phyloP scores from a whole-genome alignment of 2,888 invertebrate genomes.

The Bugulina stolonifera region DNA sequence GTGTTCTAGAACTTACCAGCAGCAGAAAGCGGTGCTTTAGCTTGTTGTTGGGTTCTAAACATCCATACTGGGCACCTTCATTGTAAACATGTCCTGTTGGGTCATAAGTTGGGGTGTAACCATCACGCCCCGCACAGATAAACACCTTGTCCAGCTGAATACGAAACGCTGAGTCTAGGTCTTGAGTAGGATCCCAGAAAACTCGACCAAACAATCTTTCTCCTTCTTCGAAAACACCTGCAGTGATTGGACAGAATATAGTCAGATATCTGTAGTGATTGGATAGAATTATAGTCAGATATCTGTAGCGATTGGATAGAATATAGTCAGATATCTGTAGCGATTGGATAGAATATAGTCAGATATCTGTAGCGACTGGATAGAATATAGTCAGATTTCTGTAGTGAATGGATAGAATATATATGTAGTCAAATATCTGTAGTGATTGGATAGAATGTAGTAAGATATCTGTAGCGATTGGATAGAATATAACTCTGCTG shows the following conservation, averaged over 20 bases:
- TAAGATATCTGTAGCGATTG: too few relatives aligned
- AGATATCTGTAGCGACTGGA: neutral
- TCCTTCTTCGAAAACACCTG: conserved; percentile 45
- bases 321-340: neutral
- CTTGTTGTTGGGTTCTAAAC: conserved; percentile 47
- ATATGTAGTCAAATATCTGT: too few relatives aligned
- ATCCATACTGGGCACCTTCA: conserved; percentile 53
- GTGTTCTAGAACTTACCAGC: conserved; percentile 42
- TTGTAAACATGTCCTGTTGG: conserved; percentile 50
- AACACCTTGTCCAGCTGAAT: conserved; percentile 51
- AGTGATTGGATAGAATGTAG: too few relatives aligned
- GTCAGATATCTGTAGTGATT: neutral
- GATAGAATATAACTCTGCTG: too few relatives aligned
- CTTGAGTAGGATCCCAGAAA: conserved; percentile 53
- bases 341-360: neutral
- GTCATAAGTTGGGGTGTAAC: conserved; percentile 52
- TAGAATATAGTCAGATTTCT: neutral
- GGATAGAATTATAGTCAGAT: neutral
- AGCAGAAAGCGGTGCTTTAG: conserved; percentile 51
- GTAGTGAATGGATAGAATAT: neutral
- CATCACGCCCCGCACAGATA: conserved; percentile 51
- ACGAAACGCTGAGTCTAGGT: conserved; percentile 49
- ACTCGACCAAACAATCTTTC: conserved; percentile 50
- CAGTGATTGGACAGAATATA: conserved; percentile 32
- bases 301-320: neutral